Evolutionary conservation across 2,113 vertebrate genomes (phyloP), one percentile per base, ranked within the genome.

Genomic region (Siniperca chuatsi): DNA sequence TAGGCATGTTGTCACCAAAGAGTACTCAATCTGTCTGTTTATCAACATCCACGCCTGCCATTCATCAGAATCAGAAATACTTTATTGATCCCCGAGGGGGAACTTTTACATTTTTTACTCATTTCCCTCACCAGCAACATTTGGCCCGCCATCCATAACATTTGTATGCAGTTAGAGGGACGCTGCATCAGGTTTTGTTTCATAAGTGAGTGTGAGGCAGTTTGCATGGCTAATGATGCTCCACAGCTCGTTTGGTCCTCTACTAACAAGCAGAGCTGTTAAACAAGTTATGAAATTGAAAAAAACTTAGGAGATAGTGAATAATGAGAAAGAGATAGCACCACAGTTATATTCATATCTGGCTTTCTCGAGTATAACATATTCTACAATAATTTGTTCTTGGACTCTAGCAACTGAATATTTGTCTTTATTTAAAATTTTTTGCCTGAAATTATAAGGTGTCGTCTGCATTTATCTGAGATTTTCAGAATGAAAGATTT

Each of bases 141-240:
- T 72, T 77, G 35, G 67, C 25, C 76, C 21, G 1, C 44, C 46
- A 54, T 83, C 66, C 66, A 55, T 69, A 73, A 77, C 61, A 15
- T 25, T 66, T 12, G 1, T 1, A 57, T 1, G 15, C 73, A 25
- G 25, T 73, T 58, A 70, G 35, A 79, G 37, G 18, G 40, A 55
- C 21, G 10, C 50, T 84, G 65, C 78, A 57, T 84, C 81, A 75
- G 21, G n/a, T 66, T 70, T 71, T 46, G 29, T 68, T 75, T 76
- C 60, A 52, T 40, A 18, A 66, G 40, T 55, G 21, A 42, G 40
- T 12, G 21, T 33, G 60, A 50, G 48, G 68, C 68, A 40, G 50
- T 57, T 78, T 67, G 33, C 73, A 42, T 52, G 46, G 29, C 48
- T 76, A 33, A 64, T 40, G 65, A 64, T 9, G 16, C 40, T 79